Percentiles rank a stretch among this genome's conserved stretches.
Conservation (phyloP, 2,797 vertebrate genomes). For the Perodicticus potto region DNA sequence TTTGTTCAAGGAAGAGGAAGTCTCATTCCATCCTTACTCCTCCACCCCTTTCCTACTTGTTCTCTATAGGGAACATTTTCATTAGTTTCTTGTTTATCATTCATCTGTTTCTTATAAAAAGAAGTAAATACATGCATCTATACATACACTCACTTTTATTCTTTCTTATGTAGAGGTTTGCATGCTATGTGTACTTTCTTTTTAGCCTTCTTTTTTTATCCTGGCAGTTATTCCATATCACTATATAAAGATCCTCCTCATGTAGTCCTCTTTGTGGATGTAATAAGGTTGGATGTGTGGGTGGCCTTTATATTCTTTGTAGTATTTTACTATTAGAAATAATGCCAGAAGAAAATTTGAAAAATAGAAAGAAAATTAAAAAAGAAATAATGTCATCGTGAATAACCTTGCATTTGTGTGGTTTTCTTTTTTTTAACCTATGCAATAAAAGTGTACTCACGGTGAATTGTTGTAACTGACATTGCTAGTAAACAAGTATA, state of each 20-base stretch:
- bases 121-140: not conserved
- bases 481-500: not conserved
- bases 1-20: not conserved
- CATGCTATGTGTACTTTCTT: not conserved
- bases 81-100: slow-evolving; percentile 9
- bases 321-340: slow-evolving; percentile 34
- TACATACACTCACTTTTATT: not conserved
- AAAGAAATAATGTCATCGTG: not conserved
- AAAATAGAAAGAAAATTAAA: no score
- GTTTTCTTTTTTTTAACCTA: not conserved
- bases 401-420: not conserved
- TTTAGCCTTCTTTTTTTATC: not conserved
- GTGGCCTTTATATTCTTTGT: not conserved
- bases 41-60: not conserved
- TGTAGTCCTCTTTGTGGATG: not conserved
- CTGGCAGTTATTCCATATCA: not conserved
- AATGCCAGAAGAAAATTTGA: not conserved
- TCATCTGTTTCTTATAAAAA: slow-evolving; percentile 12
- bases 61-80: not conserved
- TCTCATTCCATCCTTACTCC: not conserved
- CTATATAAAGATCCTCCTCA: not conserved
- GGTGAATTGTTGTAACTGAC: not conserved
- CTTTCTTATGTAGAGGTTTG: slow-evolving; percentile 1
- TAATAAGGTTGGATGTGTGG: not conserved
- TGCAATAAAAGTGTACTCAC: not conserved